Percentiles rank a stretch among this genome's conserved stretches.
These are phyloP conservation scores for Globia sparganii DNA, from an alignment of 2,888 invertebrate genomes.

Conservation along the genomic window DNA sequence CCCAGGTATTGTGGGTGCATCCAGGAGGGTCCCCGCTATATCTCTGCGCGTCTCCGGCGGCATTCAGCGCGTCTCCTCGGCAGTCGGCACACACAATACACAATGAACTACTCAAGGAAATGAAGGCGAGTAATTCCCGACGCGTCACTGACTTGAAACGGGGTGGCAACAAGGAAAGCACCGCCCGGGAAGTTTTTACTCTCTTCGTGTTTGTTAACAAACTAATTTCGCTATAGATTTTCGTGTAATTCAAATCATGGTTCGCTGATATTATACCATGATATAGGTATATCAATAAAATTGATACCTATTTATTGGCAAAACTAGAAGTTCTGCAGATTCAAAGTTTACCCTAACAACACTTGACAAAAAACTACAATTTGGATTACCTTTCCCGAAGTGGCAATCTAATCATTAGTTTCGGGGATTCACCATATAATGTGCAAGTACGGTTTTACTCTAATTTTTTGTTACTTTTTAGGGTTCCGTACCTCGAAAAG, in stretches of 20 bases:
- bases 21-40: background rate
- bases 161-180: background rate
- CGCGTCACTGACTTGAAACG: background rate
- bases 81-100: conserved; percentile 19
- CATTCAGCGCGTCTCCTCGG: conserved; percentile 8
- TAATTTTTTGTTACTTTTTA: background rate
- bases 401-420: no score
- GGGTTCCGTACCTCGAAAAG: no score
- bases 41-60: background rate
- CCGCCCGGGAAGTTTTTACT: background rate
- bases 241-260: background rate
- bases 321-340: background rate
- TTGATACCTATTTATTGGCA: background rate
- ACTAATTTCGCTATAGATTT: background rate
- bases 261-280: background rate
- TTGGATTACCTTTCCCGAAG: no score
- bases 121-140: conserved; percentile 37
- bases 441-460: background rate
- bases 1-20: background rate
- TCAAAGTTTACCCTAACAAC: background rate
- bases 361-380: background rate
- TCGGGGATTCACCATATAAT: no score
- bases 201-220: background rate
- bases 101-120: conserved; percentile 51
- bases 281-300: no score